Conservation (phyloP, 2,888 invertebrate species). For the Ischnura elegans region DNA sequence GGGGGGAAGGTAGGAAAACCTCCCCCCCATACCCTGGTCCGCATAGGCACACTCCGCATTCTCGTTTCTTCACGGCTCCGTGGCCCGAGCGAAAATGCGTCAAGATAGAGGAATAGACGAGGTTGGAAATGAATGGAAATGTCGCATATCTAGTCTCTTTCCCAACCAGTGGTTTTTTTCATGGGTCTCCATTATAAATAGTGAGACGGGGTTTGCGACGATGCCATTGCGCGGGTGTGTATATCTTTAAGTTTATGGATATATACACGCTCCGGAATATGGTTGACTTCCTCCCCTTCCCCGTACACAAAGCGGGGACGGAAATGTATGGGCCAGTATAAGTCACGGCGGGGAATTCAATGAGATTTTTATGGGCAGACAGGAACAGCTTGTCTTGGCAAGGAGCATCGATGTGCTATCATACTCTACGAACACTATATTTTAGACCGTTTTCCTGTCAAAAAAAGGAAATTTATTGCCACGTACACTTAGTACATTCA, state of each 20-base stretch:
- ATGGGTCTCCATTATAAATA: constrained; percentile 18
- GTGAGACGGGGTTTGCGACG: not conserved
- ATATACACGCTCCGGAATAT: not conserved
- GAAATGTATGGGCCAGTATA: not conserved
- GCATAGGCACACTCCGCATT: not conserved
- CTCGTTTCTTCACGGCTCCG: not conserved
- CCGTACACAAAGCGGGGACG: not conserved
- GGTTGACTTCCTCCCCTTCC: not conserved
- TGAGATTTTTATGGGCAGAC: not conserved
- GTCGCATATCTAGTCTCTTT: constrained; percentile 11
- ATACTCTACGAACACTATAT: not conserved
- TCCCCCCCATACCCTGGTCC: not conserved
- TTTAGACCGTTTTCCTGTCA: not conserved
- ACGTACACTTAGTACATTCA: not conserved
- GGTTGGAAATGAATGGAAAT: constrained; percentile 26
- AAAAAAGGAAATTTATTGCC: not conserved
- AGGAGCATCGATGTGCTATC: not conserved
- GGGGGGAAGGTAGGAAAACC: not conserved
- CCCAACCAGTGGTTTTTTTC: constrained; percentile 18
- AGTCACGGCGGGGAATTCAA: not conserved
- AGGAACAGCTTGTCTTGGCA: not conserved
- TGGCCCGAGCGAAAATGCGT: not conserved
- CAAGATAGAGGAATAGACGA: not conserved
- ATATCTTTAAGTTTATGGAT: not conserved
- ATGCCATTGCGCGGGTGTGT: not conserved